Evolutionary conservation across 2,797 vertebrate species (phyloP), one percentile per base, ranked within the genome.

Genomic region (Danio kyathit): DNA sequence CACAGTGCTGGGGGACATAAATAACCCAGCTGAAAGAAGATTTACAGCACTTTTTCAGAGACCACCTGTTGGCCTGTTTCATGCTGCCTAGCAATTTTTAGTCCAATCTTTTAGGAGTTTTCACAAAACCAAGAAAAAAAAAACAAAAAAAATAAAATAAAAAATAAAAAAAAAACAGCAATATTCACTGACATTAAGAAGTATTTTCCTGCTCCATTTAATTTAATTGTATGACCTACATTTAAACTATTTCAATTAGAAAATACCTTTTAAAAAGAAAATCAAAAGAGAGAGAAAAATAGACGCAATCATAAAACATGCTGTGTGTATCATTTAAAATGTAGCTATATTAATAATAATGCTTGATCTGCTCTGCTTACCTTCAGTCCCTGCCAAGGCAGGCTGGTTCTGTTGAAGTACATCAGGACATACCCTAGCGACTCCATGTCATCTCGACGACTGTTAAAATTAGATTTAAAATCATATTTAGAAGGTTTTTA

Each of bases 401-500:
- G 95, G 91, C 98, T 99, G 94, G 98, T 99, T 97, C 98, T 98
- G 96, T 99, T 99, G 93, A 99, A 99, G 93, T 99, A 99, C 98
- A 99, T 99, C 94, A 99, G 95, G 92, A 99, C 98, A 74, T 99
- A 99, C 92, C 98, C 98, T 96, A 99, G 93, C 81, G 98, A 99
- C 90, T 99, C 98, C 98, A 99, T 99, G 90, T 99, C 98, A 93
- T 99, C 98, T 87, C 98, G 96, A 89, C 98, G 98, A 95, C 98
- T 99, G 88, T 71, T 60, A 87, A 29, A 88, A 79, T 67, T 67
- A 52, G 0, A 77, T 63, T 56, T 6, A 61, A 59, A 16, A 19
- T 61, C n/a, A 9, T 29, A 73, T 52, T 12, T 41, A 72, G 17
- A 44, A 7, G 5, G 7, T n/a, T 43, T 57, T 43, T 44, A 44